Conservation (phyloP, 53 echinoderm and acorn worm species). For the Temnopleurus reevesii region DNA sequence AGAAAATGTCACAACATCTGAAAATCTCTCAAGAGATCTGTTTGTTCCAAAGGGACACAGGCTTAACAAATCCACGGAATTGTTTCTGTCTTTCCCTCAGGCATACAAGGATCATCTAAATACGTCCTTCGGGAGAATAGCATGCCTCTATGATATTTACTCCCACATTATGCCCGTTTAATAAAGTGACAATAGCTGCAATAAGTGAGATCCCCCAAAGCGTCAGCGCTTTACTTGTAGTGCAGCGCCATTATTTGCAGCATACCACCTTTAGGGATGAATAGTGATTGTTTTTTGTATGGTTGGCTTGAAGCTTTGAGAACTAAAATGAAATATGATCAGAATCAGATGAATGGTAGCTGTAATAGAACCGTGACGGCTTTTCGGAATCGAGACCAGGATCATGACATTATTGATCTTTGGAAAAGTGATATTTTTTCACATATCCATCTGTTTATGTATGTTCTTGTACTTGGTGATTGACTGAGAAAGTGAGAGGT, state of each 20-base stretch:
- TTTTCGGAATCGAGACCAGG: neutral
- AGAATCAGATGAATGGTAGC: constrained; percentile 11
- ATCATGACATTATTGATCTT: neutral
- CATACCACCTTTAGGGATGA: neutral
- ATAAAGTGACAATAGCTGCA: constrained; percentile 6
- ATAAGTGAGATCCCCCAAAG: neutral
- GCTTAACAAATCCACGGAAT: neutral
- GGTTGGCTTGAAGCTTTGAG: neutral
- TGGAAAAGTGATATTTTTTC: neutral
- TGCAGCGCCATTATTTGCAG: no score
- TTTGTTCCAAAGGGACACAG: neutral
- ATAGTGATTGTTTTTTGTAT: neutral
- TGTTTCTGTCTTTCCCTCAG: neutral
- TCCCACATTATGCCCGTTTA: constrained; percentile 23
- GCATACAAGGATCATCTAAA: neutral
- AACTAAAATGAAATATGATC: constrained; percentile 8
- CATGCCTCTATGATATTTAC: neutral
- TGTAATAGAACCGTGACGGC: neutral
- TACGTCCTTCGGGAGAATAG: neutral
- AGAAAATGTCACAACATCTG: neutral
- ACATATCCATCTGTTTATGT: neutral
- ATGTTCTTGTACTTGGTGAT: neutral
- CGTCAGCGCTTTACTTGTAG: neutral
- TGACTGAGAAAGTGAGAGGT: neutral
- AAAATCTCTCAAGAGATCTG: neutral